Conservation (phyloP, 2,797 vertebrate genomes). For the Jordanella pulchra region DNA sequence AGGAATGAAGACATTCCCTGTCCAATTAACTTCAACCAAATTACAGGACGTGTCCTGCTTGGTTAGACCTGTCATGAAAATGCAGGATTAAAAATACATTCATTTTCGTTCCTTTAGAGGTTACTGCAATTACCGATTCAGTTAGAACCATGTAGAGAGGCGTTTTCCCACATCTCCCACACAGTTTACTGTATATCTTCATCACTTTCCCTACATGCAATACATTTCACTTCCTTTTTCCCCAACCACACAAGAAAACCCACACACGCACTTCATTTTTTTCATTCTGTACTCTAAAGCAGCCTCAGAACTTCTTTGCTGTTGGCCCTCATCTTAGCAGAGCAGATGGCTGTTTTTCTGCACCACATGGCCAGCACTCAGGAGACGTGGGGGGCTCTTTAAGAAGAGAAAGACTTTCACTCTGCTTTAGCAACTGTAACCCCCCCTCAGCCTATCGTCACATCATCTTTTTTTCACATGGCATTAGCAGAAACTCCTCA, state of each 20-base stretch:
- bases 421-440: constrained; percentile 67
- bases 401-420: constrained; percentile 75
- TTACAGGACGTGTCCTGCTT: constrained; percentile 49
- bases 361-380: constrained; percentile 69
- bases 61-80: constrained; percentile 45
- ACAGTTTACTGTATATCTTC: constrained; percentile 20
- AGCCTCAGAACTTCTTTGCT: constrained; percentile 40
- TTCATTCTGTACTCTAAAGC: constrained; percentile 37
- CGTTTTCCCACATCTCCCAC: constrained; percentile 34
- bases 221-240: constrained; percentile 25
- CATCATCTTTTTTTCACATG: constrained; percentile 17
- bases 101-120: constrained; percentile 49
- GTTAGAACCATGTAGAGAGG: constrained; percentile 33
- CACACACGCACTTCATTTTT: background rate
- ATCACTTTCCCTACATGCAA: constrained; percentile 12
- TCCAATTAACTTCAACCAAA: constrained; percentile 51
- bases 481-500: constrained; percentile 29
- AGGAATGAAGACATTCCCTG: constrained; percentile 57
- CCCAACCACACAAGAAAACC: constrained; percentile 13
- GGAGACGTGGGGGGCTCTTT: constrained; percentile 68
- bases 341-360: constrained; percentile 76
- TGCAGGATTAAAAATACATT: constrained; percentile 64
- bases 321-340: constrained; percentile 61
- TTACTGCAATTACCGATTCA: constrained; percentile 51
- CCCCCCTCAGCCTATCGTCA: constrained; percentile 42